Evolutionary conservation across 2,888 invertebrate genomes (phyloP), one percentile per base, ranked within the genome.

Genomic region (Disparrhopalites patrizii): DNA sequence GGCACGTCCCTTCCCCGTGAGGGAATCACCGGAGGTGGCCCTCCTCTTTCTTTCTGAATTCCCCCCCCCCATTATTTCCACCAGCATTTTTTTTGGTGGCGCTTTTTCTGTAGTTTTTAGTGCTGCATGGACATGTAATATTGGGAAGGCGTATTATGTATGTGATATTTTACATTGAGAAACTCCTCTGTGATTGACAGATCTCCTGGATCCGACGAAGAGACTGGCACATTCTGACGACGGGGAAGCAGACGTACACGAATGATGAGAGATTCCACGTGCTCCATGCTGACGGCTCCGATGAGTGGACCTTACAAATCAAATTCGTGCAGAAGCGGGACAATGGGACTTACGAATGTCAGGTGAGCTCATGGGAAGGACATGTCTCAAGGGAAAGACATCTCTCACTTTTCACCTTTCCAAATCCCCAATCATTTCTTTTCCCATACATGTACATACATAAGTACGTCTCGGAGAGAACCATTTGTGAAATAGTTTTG

Each of bases 261-360:
- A 93, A 91, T 81, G 93, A 93, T 81, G 91, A 92, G 76, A 74
- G 81, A 66, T 81, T 82, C 75, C 83, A 83, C 82, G 87, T 88
- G 73, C 83, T 92, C 71, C 93, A 93, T 81, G 85, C 87, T 72
- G 91, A 93, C 78, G 90, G 91, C 62, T 89, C 91, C 33, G 93
- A 93, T 80, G 93, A 93, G 81, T 94, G 93, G 93, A 92, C 91
- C 60, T 83, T 94, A 75, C 93, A 93, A 82, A 92, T 94, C 81
- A 93, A 93, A 82, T 94, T 91, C 81, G 92, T 93, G 73, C 92
- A 93, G 81, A 90, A 90, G 78, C 84, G 93, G 78, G 93, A 94
- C 83, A 93, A 92, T 79, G 94, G 94, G 76, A 91, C 91, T 70
- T 94, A 94, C 82, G 92, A 92, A 80, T 93, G 93, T 81, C 93